Evolutionary conservation across 2,113 vertebrate species (phyloP).

Genomic region (Nycticryphes semicollaris): DNA sequence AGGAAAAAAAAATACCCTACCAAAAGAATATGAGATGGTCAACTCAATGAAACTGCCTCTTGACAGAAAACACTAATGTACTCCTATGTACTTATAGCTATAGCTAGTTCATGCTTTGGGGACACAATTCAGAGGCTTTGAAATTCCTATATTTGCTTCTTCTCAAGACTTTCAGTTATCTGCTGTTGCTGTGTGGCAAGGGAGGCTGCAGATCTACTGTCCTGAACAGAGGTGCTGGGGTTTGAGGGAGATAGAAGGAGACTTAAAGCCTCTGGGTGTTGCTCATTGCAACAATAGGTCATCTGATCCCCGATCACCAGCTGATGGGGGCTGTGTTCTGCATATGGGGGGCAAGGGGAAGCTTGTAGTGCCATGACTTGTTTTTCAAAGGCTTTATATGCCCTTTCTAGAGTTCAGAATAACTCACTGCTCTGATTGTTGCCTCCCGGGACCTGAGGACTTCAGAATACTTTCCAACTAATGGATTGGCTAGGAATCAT

Average conservation of each 20-base stretch:
- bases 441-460: neutral
- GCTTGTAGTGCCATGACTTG: fast-evolving
- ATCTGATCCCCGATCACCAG: neutral
- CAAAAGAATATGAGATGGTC: neutral
- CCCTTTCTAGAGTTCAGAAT: neutral
- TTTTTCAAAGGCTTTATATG: neutral
- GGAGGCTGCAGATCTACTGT: neutral
- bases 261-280: neutral
- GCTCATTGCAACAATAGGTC: neutral
- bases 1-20: neutral
- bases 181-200: neutral
- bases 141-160: neutral
- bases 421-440: neutral
- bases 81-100: neutral
- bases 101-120: neutral
- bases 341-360: neutral
- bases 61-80: neutral
- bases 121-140: neutral
- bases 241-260: neutral
- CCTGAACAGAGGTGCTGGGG: neutral
- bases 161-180: neutral
- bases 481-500: neutral
- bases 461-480: neutral
- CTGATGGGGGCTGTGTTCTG: neutral
- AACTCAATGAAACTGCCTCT: neutral